Evolutionary conservation across 37 sponge, comb jelly and placozoan species (phyloP).

Genomic region (Axinella damicornis): DNA sequence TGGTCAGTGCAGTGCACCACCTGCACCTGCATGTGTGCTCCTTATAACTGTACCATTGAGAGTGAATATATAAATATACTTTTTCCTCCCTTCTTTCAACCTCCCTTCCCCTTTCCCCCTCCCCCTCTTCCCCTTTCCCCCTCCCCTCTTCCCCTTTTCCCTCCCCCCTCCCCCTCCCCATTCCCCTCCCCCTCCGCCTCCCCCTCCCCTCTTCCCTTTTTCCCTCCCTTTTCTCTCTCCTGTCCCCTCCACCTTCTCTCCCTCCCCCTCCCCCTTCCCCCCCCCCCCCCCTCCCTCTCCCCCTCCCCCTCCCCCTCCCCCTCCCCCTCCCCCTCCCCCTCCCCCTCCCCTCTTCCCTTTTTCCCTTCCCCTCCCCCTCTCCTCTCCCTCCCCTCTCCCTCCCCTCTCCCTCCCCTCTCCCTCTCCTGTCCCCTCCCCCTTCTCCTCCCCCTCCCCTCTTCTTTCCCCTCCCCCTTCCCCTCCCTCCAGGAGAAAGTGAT

Average conservation of each 20-base stretch:
- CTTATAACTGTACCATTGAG: too few species aligned
- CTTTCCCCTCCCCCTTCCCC: background rate
- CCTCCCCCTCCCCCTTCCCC: background rate
- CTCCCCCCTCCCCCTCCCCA: background rate
- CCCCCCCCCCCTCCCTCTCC: background rate
- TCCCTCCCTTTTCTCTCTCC: background rate
- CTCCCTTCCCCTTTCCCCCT: background rate
- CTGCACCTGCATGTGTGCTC: too few species aligned
- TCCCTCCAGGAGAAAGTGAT: constrained; percentile 8
- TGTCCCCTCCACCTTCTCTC: background rate
- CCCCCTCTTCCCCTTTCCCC: background rate
- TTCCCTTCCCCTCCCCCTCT: background rate
- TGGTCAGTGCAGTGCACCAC: too few species aligned
- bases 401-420: too few species aligned
- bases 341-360: background rate
- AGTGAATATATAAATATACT: too few species aligned
- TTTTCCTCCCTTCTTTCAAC: too few species aligned
- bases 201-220: too few species aligned
- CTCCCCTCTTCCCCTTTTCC: background rate
- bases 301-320: too few species aligned
- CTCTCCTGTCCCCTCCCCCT: too few species aligned
- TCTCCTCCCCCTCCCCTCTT: too few species aligned
- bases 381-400: background rate
- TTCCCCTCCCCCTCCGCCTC: background rate
- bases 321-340: background rate